These are phyloP conservation scores for Crotalus viridis DNA, from an alignment of 2,113 vertebrate species.

Conservation along the genomic window DNA sequence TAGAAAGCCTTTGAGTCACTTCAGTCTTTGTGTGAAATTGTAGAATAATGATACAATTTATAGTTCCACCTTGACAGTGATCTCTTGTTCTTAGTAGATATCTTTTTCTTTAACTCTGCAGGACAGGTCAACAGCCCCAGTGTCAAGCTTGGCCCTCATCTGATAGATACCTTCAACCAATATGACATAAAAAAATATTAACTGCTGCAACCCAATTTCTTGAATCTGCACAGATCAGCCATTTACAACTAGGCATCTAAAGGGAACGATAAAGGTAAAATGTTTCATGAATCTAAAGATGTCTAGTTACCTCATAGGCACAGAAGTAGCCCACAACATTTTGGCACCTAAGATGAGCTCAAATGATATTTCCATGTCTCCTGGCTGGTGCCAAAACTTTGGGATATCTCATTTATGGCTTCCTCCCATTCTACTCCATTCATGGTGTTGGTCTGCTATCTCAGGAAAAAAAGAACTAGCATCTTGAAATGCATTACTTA, in stretches of 20 bases:
- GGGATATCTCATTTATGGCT: background rate
- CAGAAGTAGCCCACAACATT: background rate
- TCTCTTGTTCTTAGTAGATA: background rate
- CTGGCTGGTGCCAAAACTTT: background rate
- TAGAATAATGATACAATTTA: constrained; percentile 64
- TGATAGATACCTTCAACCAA: background rate
- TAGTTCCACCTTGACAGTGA: constrained; percentile 22
- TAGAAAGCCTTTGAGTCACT: constrained; percentile 58
- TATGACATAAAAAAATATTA: background rate
- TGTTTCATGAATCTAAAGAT: background rate
- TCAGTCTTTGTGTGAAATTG: constrained; percentile 61
- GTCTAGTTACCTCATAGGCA: background rate
- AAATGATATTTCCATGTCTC: background rate
- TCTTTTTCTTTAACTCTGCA: background rate
- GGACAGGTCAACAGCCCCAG: background rate
- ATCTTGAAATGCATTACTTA: background rate
- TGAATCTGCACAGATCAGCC: background rate
- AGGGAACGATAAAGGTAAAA: background rate
- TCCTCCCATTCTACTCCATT: background rate
- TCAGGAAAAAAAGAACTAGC: background rate
- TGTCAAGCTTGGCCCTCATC: background rate
- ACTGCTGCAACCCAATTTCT: background rate
- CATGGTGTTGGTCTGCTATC: background rate
- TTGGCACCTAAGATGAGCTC: background rate
- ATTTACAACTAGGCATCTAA: background rate